These are phyloP conservation scores for Sternarchorhynchus goeldii DNA, from an alignment of 2,797 vertebrate species.

Conservation along the genomic window DNA sequence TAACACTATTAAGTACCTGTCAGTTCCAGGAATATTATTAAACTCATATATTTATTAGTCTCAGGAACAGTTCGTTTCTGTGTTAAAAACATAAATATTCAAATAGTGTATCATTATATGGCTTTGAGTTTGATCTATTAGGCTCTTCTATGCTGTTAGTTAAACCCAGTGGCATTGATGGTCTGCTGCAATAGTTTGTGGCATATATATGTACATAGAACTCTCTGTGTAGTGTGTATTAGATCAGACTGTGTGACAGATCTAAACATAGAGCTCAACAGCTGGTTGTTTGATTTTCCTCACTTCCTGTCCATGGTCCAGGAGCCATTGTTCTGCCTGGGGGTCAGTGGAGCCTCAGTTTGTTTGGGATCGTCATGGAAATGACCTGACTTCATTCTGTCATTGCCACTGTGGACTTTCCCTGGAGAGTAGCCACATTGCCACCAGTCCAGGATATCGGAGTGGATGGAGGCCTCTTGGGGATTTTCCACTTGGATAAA, in stretches of 20 bases:
- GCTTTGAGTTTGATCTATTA: too few relatives aligned
- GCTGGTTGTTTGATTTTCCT: slow-evolving; percentile 4
- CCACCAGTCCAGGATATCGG: slow-evolving; percentile 5
- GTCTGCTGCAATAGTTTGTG: neutral
- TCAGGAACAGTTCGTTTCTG: too few relatives aligned
- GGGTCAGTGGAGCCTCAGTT: slow-evolving; percentile 4
- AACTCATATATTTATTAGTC: too few relatives aligned
- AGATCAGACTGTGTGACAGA: slow-evolving; percentile 24
- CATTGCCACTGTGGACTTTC: slow-evolving; percentile 39
- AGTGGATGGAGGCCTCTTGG: neutral
- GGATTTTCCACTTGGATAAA: slow-evolving; percentile 31
- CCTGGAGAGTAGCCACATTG: slow-evolving; percentile 28
- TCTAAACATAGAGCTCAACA: slow-evolving; percentile 15
- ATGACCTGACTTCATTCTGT: slow-evolving; percentile 36
- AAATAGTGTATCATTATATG: too few relatives aligned
- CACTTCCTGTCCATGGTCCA: slow-evolving; percentile 21
- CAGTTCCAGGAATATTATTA: too few relatives aligned
- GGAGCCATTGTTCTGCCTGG: slow-evolving; percentile 30
- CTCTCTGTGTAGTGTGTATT: neutral
- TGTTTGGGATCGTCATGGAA: neutral
- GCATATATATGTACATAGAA: neutral
- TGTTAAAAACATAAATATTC: too few relatives aligned
- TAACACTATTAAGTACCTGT: too few relatives aligned
- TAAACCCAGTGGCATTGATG: too few relatives aligned
- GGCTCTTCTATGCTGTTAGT: too few relatives aligned